Conservation (phyloP, 2,113 vertebrate species). For the Lagopus leucura region DNA sequence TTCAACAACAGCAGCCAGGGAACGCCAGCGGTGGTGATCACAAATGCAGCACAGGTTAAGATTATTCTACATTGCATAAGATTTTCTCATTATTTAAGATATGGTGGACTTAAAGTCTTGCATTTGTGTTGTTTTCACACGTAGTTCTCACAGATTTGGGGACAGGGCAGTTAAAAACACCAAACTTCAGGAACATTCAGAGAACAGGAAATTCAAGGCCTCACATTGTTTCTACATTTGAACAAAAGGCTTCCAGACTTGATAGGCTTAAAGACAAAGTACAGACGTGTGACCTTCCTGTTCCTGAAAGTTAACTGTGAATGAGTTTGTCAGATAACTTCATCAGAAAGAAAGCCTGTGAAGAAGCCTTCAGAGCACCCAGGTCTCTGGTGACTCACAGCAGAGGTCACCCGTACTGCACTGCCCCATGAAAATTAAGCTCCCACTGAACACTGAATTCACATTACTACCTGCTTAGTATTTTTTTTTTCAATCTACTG, state of each 20-base stretch:
- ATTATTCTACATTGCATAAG: rapidly evolving
- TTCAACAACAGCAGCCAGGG: not conserved
- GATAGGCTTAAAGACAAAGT: rapidly evolving
- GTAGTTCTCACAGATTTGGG: not conserved
- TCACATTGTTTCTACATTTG: not conserved
- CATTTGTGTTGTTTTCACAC: not conserved
- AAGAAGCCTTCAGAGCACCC: not conserved
- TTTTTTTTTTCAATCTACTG: not conserved
- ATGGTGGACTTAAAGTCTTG: not conserved
- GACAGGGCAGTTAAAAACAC: not conserved
- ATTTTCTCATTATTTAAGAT: not conserved
- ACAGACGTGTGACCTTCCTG: not conserved
- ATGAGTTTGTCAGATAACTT: not conserved
- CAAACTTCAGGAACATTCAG: not conserved
- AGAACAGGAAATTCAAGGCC: not conserved
- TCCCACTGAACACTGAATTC: not conserved
- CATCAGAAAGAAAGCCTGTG: not conserved
- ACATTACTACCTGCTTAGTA: not conserved
- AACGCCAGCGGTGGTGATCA: not conserved
- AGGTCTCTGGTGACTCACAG: not conserved
- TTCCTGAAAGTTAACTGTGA: not conserved
- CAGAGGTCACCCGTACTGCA: not conserved
- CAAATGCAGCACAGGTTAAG: not conserved
- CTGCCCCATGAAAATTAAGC: not conserved
- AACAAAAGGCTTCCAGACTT: not conserved